These are phyloP conservation scores for Ferrisia virgata DNA, from an alignment of 2,888 invertebrate species.

Conservation along the genomic window DNA sequence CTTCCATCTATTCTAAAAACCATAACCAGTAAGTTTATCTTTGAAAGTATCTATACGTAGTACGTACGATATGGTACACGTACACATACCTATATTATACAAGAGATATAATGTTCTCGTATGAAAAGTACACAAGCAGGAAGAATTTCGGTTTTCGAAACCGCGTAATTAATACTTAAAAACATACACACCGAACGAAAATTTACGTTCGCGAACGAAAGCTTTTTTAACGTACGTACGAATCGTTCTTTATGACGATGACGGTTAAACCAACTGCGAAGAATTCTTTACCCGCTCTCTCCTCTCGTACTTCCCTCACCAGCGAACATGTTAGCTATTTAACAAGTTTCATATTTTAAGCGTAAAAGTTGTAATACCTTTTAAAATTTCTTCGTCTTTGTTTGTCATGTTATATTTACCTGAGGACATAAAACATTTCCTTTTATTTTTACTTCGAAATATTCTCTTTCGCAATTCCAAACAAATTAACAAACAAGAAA, in stretches of 20 bases:
- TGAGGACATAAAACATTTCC: not conserved
- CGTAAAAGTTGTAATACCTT: not conserved
- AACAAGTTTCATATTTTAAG: not conserved
- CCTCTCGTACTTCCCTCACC: no score
- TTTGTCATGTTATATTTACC: constrained; percentile 9
- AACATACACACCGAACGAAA: not conserved
- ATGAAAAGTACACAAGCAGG: not conserved
- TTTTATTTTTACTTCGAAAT: not conserved
- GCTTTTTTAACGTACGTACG: not conserved
- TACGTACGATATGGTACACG: no score
- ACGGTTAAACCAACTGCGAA: not conserved
- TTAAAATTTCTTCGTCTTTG: not conserved
- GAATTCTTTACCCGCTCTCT: not conserved
- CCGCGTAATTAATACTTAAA: not conserved
- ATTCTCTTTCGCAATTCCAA: not conserved
- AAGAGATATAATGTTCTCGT: not conserved
- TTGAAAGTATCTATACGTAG: not conserved
- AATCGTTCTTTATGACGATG: not conserved
- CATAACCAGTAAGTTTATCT: not conserved
- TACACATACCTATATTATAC: no score
- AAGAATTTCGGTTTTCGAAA: not conserved
- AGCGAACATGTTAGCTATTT: not conserved
- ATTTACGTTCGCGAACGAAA: not conserved
- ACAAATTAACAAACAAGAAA: not conserved
- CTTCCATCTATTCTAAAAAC: not conserved